These are phyloP conservation scores for Heliconius erato DNA, from an alignment of 2,888 invertebrate genomes.

Conservation along the genomic window DNA sequence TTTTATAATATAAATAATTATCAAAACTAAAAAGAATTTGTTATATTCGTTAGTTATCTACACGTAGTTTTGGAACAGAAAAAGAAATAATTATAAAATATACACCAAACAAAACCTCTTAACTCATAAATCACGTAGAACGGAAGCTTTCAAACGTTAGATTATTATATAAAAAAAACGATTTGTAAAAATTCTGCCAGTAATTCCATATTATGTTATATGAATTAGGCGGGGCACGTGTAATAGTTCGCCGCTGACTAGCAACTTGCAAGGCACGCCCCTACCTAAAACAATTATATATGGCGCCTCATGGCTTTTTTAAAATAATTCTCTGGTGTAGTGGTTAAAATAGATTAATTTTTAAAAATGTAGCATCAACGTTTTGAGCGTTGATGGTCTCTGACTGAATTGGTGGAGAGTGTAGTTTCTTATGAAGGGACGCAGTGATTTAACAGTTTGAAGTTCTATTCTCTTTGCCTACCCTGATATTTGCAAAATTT, in stretches of 20 bases:
- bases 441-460: too few species aligned
- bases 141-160: constrained; percentile 39
- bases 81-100: constrained; percentile 1
- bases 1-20: background rate
- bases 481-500: too few species aligned
- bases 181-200: constrained; percentile 67
- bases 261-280: constrained; percentile 71
- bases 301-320: constrained; percentile 53
- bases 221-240: constrained; percentile 68
- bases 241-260: constrained; percentile 79
- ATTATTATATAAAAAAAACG: constrained; percentile 30
- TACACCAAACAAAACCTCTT: constrained; percentile 1
- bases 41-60: background rate
- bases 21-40: background rate
- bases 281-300: constrained; percentile 49
- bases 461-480: too few species aligned
- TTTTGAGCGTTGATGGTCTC: too few species aligned
- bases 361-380: background rate
- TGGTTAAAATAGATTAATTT: constrained; percentile 15
- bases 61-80: background rate
- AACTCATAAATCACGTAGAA: constrained; percentile 35
- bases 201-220: constrained; percentile 61
- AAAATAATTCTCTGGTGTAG: background rate
- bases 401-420: too few species aligned
- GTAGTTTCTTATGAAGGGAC: too few species aligned